These are phyloP conservation scores for Martes flavigula DNA, from an alignment of 2,797 vertebrate genomes.

Conservation along the genomic window DNA sequence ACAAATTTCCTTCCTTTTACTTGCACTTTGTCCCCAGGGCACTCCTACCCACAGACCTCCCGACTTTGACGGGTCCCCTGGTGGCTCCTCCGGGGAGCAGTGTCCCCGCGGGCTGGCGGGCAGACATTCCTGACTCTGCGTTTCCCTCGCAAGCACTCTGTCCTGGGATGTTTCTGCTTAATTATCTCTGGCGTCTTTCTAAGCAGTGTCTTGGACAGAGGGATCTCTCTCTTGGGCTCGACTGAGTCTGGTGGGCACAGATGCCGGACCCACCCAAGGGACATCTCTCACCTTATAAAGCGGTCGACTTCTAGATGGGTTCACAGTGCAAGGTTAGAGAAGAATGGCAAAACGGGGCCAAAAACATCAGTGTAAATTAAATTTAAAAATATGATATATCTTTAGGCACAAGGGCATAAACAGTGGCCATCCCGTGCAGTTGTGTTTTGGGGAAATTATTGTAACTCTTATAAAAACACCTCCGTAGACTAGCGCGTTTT, in stretches of 20 bases:
- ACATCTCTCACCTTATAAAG: neutral
- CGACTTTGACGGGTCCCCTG: accelerated
- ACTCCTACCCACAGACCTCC: too few relatives aligned
- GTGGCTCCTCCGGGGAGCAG: too few relatives aligned
- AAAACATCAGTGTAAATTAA: neutral
- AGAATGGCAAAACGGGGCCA: neutral
- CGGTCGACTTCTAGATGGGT: accelerated
- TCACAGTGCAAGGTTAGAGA: neutral
- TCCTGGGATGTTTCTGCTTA: neutral
- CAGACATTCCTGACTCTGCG: accelerated
- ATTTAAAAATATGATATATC: neutral
- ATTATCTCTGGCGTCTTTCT: too few relatives aligned
- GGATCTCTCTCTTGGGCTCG: accelerated
- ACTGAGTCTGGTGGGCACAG: accelerated
- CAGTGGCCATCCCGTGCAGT: neutral
- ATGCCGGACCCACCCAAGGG: accelerated
- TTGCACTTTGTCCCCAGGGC: neutral
- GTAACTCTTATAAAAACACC: slow-evolving; percentile 41
- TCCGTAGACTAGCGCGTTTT: slow-evolving; percentile 52
- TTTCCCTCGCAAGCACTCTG: accelerated
- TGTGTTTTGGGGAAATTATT: slow-evolving; percentile 20
- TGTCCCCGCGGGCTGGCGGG: accelerated
- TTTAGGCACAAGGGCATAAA: neutral
- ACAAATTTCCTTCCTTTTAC: too few relatives aligned
- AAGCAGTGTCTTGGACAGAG: accelerated